Base-by-base conservation (phyloP, 2,113 vertebrate genomes). In the Hyperopisus bebe region DNA sequence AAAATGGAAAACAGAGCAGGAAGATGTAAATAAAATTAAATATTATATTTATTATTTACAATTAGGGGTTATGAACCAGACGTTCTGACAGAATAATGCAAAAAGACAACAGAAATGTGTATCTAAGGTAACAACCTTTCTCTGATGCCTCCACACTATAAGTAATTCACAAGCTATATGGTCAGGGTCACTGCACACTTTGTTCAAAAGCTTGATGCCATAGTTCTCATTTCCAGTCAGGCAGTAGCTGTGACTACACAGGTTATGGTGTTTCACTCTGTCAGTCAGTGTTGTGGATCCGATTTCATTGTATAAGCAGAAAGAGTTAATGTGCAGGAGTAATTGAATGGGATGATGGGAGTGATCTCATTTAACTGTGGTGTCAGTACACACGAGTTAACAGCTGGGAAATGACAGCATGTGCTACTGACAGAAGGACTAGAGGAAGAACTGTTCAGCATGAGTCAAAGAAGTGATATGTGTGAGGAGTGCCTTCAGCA, bases 221-320 rank as follows among this genome's bases (percentile, higher is more conserved):
- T 80, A 42, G 74, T 80, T 80, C 74, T 80, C 74, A 80, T 19
- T 80, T 80, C 31, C 74, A 80, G 74, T 80, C 31, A 80, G 74
- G 13, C 74, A 80, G 35, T 80, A 39, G 74, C 35, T 42, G 74
- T 80, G 35, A 80, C 74, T 80, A 42, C 35, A 39, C 74, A 39
- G 74, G 74, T 80, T 80, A 80, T 42, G 74, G 74, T 80, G 74
- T 80, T 42, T 80, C 74, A 80, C 35, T 80, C 62, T 70, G 62
- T 70, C 35, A 80, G 74, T 80, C 74, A 42, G 74, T 80, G 74
- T 80, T 80, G 17, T 80, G 74, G 31, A 80, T 80, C 74, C 35
- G 35, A 42, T 80, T 80, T 42, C 74, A 80, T 42, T 80, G 62
- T 70, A 70, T 70, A 31, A 70, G 62, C 62, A 70, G 62, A 80